Percentiles rank a stretch among this genome's conserved stretches.
Conservation (phyloP, 2,888 invertebrate species). For the Troides oblongomaculatus region DNA sequence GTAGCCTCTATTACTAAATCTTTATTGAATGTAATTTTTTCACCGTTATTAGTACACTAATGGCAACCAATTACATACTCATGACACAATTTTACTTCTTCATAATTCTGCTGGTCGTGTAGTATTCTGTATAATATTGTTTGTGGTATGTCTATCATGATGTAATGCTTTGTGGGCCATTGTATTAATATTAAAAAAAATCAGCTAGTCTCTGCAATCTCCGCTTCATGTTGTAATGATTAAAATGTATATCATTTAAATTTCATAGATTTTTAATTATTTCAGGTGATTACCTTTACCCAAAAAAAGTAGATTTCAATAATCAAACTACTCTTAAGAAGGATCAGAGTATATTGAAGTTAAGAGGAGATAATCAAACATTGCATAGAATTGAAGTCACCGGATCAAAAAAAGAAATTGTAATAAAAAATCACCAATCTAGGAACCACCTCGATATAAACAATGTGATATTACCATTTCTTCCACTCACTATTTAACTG, state of each 20-base stretch:
- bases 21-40: too few species aligned
- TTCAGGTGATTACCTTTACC: conserved; percentile 78
- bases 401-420: conserved; percentile 38
- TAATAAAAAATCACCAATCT: conserved; percentile 57
- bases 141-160: too few species aligned
- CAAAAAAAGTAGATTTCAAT: conserved; percentile 61
- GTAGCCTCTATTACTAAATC: too few species aligned
- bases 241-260: not conserved
- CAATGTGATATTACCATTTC: conserved; percentile 46
- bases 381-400: conserved; percentile 58
- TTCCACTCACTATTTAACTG: conserved; percentile 31
- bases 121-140: too few species aligned
- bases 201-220: not conserved
- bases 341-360: conserved; percentile 59
- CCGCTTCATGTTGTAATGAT: not conserved
- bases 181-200: too few species aligned
- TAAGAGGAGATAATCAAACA: conserved; percentile 48
- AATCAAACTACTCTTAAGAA: conserved; percentile 41
- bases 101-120: too few species aligned
- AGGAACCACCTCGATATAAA: conserved; percentile 66
- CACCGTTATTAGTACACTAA: too few species aligned
- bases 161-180: too few species aligned
- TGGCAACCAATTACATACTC: too few species aligned
- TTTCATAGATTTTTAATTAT: conserved; percentile 30
- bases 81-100: too few species aligned